These are phyloP conservation scores for Hofmannophila pseudospretella DNA, from an alignment of 2,888 invertebrate species.

Conservation along the genomic window DNA sequence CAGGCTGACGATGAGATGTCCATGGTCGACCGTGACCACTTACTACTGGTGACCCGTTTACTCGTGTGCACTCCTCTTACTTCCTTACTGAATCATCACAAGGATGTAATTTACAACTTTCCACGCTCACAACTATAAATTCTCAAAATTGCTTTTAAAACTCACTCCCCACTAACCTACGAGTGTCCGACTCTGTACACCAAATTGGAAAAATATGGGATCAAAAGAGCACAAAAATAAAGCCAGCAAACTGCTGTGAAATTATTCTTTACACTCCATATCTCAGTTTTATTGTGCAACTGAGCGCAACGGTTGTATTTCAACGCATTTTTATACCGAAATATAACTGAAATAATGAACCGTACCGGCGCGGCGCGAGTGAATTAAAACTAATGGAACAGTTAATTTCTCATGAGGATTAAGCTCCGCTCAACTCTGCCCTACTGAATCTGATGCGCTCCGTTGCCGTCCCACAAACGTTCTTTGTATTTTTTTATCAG, in stretches of 20 bases:
- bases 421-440: slow-evolving; percentile 48
- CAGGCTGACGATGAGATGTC: too few species aligned
- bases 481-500: slow-evolving; percentile 17
- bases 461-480: slow-evolving; percentile 9
- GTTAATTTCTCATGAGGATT: slow-evolving; percentile 76
- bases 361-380: slow-evolving; percentile 52
- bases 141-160: too few species aligned
- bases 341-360: slow-evolving; percentile 65
- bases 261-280: slow-evolving; percentile 30
- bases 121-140: too few species aligned
- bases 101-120: too few species aligned
- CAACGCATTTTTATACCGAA: slow-evolving; percentile 59
- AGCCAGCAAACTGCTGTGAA: neutral
- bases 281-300: slow-evolving; percentile 48
- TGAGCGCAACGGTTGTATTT: slow-evolving; percentile 44
- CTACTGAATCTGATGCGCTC: slow-evolving; percentile 39
- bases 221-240: neutral
- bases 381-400: slow-evolving; percentile 77
- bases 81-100: too few species aligned
- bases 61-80: too few species aligned
- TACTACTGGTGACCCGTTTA: too few species aligned
- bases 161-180: too few species aligned
- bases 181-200: too few species aligned
- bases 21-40: too few species aligned
- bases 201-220: slow-evolving; percentile 1